A percentile compares a stretch with the other conserved stretches of the same genome.
phyloP scores from a whole-genome alignment of 35 echinoderm and acorn worm species.

The Apostichopus parvimensis region DNA sequence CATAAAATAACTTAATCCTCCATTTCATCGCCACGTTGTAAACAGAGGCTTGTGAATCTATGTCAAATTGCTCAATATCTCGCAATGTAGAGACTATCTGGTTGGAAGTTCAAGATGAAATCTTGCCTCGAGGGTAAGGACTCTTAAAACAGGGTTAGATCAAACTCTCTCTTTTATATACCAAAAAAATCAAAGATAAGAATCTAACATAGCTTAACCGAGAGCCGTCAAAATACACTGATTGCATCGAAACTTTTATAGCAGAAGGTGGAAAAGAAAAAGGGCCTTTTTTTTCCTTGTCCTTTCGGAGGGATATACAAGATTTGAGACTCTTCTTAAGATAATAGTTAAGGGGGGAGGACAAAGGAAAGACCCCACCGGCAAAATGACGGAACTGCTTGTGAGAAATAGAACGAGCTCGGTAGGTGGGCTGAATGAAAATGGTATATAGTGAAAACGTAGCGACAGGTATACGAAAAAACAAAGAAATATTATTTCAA shows the following conservation, averaged over 20 bases:
- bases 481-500: background rate
- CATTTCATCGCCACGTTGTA: slow-evolving; percentile 23
- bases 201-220: background rate
- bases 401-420: background rate
- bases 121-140: slow-evolving; percentile 4
- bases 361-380: too few relatives aligned
- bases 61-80: slow-evolving; percentile 32
- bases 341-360: too few relatives aligned
- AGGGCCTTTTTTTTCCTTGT: background rate
- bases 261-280: background rate
- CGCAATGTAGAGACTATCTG: background rate
- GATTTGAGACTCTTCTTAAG: too few relatives aligned
- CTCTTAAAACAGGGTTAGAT: background rate
- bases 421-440: background rate
- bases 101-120: slow-evolving; percentile 28
- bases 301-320: background rate
- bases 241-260: background rate
- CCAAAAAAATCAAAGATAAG: background rate
- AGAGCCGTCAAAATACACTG: background rate
- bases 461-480: background rate
- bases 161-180: background rate
- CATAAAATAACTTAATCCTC: slow-evolving; percentile 27
- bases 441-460: background rate
- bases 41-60: slow-evolving; percentile 19
- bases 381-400: too few relatives aligned